phyloP scores from a whole-genome alignment of 2,888 invertebrate species.

The Dioctria rufipes region DNA sequence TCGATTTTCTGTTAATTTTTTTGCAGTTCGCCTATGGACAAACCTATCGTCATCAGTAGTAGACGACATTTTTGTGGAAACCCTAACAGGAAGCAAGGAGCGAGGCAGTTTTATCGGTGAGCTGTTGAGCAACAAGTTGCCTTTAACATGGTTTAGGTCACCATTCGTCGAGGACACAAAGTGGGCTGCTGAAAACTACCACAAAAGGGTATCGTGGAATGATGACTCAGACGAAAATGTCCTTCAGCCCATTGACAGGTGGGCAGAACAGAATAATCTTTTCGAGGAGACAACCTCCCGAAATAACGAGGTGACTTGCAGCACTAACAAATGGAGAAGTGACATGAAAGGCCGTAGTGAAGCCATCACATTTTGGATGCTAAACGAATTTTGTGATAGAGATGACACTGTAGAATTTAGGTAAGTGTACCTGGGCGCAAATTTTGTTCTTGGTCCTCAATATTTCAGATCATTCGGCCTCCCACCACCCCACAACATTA shows the following conservation, averaged over 20 bases:
- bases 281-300: conserved; percentile 10
- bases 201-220: conserved; percentile 39
- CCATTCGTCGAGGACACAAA: conserved; percentile 61
- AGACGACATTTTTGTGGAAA: conserved; percentile 64
- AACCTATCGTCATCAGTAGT: conserved; percentile 41
- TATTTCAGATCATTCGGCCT: conserved; percentile 62
- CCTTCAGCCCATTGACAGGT: conserved; percentile 50
- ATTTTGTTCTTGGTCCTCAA: conserved; percentile 53
- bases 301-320: conserved; percentile 41
- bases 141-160: conserved; percentile 64
- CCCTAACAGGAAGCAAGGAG: conserved; percentile 62
- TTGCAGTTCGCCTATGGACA: conserved; percentile 60
- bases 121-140: conserved; percentile 65
- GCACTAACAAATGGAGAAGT: conserved; percentile 54
- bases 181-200: conserved; percentile 59
- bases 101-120: conserved; percentile 65
- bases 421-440: conserved; percentile 59
- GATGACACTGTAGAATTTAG: conserved; percentile 65
- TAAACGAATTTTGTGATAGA: conserved; percentile 65
- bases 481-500: too few species aligned
- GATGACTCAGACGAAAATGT: conserved; percentile 55
- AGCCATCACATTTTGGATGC: conserved; percentile 62
- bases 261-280: conserved; percentile 42
- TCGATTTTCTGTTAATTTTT: conserved; percentile 38
- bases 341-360: conserved; percentile 51